Base-by-base conservation (phyloP, 1,140 invertebrate species). In the Drosophila teissieri region DNA sequence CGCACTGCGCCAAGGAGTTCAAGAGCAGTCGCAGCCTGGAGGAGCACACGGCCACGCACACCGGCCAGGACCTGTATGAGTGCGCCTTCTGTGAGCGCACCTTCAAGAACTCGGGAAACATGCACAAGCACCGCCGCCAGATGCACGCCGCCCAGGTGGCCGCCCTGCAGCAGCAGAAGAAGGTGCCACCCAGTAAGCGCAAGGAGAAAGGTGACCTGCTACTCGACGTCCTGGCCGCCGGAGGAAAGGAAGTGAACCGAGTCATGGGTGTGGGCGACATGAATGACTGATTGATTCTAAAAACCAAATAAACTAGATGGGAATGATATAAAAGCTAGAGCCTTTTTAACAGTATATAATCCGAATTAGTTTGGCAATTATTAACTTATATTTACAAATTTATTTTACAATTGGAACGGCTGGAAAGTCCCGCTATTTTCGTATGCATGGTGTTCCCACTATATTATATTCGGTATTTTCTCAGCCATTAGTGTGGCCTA, bases 31-130 rank as follows among this genome's bases (percentile, higher is more conserved):
- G 57, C 5, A 44, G 73, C n/a, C 64, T 77, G 7, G 61, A 89
- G 19, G 86, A 90, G 34, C 86, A 90, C 68, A 80, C 80, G 27
- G 73, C 86, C 14, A 84, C 79, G 0, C 86, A 90, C 46, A 85
- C 78, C 2, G 86, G 84, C 19, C 60, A 77, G 42, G 70, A 79
- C 55, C 48, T 90, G n/a, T 90, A 90, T 45, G 52, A 62, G 31
- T 90, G 86, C 70, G 78, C 80, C 7, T 80, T 82, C 65, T 90
- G 86, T 40, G 72, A 83, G 5, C 58, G 73, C 22, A 89, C 83
- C 4, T 90, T 90, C 45, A 86, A 83, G 46, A 74, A 64, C 37
- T 77, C 62, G 19, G 68, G 80, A 0, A 90, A 90, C 58, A 83
- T 90, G 85, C 83, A 90, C 56, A 70, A 78, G 55, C 85, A 90